Evolutionary conservation across 1,140 invertebrate species (phyloP).

Genomic region (Theocolax elegans): DNA sequence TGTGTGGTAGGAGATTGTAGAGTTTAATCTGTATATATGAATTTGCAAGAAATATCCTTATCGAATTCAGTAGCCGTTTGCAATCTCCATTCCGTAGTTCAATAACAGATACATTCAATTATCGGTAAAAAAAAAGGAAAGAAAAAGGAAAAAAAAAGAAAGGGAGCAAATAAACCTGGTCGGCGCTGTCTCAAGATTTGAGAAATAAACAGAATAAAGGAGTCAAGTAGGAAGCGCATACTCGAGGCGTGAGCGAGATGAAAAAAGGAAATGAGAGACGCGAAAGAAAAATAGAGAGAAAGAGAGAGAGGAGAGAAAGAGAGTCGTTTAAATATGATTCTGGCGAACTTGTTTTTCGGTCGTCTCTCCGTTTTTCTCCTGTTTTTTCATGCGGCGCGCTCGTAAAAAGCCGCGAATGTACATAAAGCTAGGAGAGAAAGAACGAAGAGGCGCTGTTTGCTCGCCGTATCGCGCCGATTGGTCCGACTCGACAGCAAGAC

Average conservation of each 20-base stretch:
- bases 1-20: no score
- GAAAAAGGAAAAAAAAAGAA: background rate
- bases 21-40: no score
- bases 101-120: slow-evolving; percentile 32
- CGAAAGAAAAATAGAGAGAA: background rate
- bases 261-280: slow-evolving; percentile 14
- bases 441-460: slow-evolving; percentile 10
- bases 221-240: slow-evolving; percentile 29
- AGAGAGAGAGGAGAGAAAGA: background rate
- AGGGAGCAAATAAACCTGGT: no score
- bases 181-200: no score
- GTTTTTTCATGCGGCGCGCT: slow-evolving; percentile 1
- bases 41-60: slow-evolving; percentile 15
- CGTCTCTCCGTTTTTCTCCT: slow-evolving; percentile 1
- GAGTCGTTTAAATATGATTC: slow-evolving; percentile 35
- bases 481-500: slow-evolving; percentile 29
- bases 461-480: slow-evolving; percentile 27
- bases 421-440: slow-evolving; percentile 31
- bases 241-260: slow-evolving; percentile 25
- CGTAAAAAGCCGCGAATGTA: slow-evolving; percentile 35
- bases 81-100: background rate
- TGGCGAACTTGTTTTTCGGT: slow-evolving; percentile 20
- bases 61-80: slow-evolving; percentile 26
- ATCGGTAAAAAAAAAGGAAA: slow-evolving; percentile 16
- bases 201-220: no score